These are phyloP conservation scores for Radopholus similis DNA, from an alignment of 1,140 invertebrate genomes.

Conservation along the genomic window DNA sequence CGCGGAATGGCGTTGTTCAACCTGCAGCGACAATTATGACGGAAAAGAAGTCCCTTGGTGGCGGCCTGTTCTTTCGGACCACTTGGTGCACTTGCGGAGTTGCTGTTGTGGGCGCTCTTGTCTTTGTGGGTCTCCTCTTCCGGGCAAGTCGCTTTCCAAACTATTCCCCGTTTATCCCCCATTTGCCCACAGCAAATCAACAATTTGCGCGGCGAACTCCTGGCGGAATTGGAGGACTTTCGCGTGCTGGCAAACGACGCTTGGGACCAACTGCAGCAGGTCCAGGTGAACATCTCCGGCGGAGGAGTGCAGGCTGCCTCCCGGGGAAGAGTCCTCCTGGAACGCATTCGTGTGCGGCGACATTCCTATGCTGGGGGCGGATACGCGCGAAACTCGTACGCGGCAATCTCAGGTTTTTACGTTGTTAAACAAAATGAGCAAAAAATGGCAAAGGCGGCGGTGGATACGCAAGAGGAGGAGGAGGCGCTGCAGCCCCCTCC, in stretches of 20 bases:
- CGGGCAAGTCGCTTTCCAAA: too few species aligned
- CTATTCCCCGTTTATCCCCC: too few species aligned
- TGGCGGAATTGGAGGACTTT: slow-evolving; percentile 22
- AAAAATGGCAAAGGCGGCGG: background rate
- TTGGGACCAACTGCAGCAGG: slow-evolving; percentile 8
- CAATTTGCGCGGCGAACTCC: slow-evolving; percentile 16
- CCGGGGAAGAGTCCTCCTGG: slow-evolving; percentile 15
- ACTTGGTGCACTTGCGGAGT: too few species aligned
- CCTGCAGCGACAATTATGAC: too few species aligned
- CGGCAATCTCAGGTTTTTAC: too few species aligned
- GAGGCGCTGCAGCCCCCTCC: background rate
- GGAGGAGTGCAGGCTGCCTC: slow-evolving; percentile 23
- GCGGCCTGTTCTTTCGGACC: too few species aligned
- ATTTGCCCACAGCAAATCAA: slow-evolving; percentile 24
- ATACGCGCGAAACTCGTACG: slow-evolving; percentile 4
- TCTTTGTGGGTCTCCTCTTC: too few species aligned
- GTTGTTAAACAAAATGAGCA: too few species aligned
- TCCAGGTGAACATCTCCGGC: slow-evolving; percentile 11
- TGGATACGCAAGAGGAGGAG: background rate
- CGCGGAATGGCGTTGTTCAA: too few species aligned
- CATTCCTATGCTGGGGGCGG: too few species aligned
- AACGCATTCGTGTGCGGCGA: background rate
- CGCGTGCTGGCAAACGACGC: slow-evolving; percentile 23
- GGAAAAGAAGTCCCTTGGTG: too few species aligned
- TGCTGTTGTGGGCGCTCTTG: too few species aligned